Evolutionary conservation across 2,113 vertebrate genomes (phyloP).

Genomic region (Antechinus flavipes): DNA sequence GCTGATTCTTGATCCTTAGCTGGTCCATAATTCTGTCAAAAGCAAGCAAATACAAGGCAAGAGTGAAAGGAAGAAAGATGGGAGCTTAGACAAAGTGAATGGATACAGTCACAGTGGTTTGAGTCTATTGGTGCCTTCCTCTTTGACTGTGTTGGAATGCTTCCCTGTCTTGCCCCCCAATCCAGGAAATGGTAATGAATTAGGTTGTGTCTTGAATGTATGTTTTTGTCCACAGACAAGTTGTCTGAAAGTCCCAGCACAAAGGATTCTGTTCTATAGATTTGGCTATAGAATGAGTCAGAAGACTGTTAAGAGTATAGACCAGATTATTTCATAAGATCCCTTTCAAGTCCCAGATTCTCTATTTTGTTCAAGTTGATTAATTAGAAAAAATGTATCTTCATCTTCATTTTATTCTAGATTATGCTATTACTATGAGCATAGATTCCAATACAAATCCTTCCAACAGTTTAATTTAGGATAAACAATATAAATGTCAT

Average conservation of each 20-base stretch:
- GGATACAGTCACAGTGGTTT: too few species aligned
- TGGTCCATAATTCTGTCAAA: too few species aligned
- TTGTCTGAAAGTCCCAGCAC: background rate
- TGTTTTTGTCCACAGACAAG: background rate
- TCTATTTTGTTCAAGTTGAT: background rate
- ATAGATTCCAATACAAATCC: background rate
- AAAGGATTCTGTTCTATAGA: background rate
- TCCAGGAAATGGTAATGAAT: background rate
- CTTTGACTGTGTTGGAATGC: background rate
- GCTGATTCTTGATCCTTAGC: background rate
- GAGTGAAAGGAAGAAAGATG: too few species aligned
- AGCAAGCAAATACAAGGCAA: too few species aligned
- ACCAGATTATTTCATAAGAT: background rate
- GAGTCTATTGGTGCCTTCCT: too few species aligned
- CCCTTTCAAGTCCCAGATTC: background rate
- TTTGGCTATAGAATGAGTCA: background rate
- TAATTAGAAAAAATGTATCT: background rate
- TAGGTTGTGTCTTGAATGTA: background rate
- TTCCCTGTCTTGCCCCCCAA: too few species aligned
- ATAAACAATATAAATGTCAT: background rate
- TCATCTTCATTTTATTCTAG: background rate
- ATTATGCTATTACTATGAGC: background rate
- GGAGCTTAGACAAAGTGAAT: too few species aligned
- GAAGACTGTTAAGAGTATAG: too few species aligned
- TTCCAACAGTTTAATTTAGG: background rate